Base-by-base conservation (phyloP, 1,140 invertebrate genomes). In the Ceratina australensis region DNA sequence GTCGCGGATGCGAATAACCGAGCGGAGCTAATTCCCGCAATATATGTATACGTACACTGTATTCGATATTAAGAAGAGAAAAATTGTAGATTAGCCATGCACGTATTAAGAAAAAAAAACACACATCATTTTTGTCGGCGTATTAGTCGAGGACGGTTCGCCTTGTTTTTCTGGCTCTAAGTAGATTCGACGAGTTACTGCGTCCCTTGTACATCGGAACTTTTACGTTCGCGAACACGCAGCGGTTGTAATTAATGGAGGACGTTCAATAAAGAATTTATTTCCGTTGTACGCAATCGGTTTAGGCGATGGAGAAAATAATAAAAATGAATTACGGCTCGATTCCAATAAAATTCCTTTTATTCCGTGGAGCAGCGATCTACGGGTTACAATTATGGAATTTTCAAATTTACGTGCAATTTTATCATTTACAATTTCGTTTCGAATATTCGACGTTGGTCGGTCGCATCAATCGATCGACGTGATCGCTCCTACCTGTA, bases 201-300 rank as follows among this genome's bases (percentile, higher is more conserved):
- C n/a, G n/a, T 10, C 26, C 28, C 28, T 47, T 57, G 54, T 60
- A 60, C 22, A 50, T 28, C 68, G 20, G 33, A 10, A 3, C 28
- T 4, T 59, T 65, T 65, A 24, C 16, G 49, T 42, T 54, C 16
- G 26, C 15, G n/a, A 16, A 33, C n/a, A 33, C 59, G 47, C 16
- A 8, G 12, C 28, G 72, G 28, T 26, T 50, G 61, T 64, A 64
- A 54, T 20, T 47, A 63, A 64, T 56, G 16, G 20, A 56, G 50
- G 22, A n/a, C 8, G 13, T 65, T 74, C 61, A 65, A 74, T 74
- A 74, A 74, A 74, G 16, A 50, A 60, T 74, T 65, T 26, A 57
- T 74, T 65, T 65, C 72, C 18, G 72, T 74, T 47, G 59, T 64
- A 33, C 24, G 66, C 66, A 73, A 64, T 64, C 49, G 47, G 24